Percentiles rank a stretch among this genome's conserved stretches.
Conservation (phyloP, 2,113 vertebrate species). For the Cairina moschata region DNA sequence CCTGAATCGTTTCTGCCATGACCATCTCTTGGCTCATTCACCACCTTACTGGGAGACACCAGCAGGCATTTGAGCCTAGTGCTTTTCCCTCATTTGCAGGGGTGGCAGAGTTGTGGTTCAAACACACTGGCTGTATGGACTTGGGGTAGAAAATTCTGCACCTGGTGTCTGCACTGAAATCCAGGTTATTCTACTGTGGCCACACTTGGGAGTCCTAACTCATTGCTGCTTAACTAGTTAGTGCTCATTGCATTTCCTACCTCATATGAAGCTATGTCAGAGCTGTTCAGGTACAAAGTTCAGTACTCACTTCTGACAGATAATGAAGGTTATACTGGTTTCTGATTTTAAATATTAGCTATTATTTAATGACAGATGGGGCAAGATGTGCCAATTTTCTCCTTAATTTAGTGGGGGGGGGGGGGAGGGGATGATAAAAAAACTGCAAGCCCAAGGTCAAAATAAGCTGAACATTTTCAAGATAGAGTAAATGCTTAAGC, state of each 20-base stretch:
- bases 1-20: not conserved
- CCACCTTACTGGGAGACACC: not conserved
- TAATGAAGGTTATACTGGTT: not conserved
- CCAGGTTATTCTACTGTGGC: not conserved
- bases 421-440: not conserved
- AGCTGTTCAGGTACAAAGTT: not conserved
- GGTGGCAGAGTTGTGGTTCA: not conserved
- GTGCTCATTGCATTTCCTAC: not conserved
- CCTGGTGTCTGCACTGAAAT: not conserved
- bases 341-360: not conserved
- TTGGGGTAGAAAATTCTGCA: not conserved
- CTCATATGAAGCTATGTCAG: not conserved
- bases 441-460: not conserved
- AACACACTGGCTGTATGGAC: not conserved
- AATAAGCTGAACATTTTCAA: not conserved
- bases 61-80: not conserved
- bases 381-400: not conserved
- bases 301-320: not conserved
- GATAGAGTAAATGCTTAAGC: not conserved
- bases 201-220: not conserved
- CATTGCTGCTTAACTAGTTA: not conserved
- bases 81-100: not conserved
- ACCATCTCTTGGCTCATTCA: accelerated
- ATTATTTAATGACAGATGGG: not conserved
- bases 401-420: not conserved